Percentiles rank a stretch among this genome's conserved stretches.
These are phyloP conservation scores for Pteromalus puparum DNA, from an alignment of 1,140 invertebrate genomes.

Conservation along the genomic window DNA sequence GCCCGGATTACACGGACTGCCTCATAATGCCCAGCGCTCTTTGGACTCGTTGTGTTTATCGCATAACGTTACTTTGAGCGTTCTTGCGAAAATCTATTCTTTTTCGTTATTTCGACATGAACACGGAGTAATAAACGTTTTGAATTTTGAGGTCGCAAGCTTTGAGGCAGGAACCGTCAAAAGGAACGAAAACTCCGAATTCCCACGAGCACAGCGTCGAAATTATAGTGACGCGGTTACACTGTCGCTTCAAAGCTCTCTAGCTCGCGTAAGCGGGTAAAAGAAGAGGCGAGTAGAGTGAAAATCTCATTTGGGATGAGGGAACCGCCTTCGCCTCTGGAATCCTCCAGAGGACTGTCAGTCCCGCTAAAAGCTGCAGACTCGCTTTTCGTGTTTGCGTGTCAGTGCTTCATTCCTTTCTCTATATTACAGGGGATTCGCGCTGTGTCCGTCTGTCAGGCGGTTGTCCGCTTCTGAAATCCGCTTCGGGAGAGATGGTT, in stretches of 20 bases:
- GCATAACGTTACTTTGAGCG: slow-evolving; percentile 21
- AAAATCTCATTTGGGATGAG: slow-evolving; percentile 11
- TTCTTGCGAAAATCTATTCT: not conserved
- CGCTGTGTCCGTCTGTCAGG: not conserved
- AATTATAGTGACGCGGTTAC: not conserved
- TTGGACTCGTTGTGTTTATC: slow-evolving; percentile 28
- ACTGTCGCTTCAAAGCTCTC: not conserved
- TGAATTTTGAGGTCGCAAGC: not conserved
- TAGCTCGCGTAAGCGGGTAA: not conserved
- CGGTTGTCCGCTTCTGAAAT: not conserved
- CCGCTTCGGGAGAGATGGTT: not conserved
- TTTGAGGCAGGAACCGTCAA: not conserved
- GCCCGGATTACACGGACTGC: slow-evolving; percentile 34
- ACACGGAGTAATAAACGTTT: no score
- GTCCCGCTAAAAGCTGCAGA: not conserved
- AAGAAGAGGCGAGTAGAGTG: not conserved
- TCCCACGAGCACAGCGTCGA: no score
- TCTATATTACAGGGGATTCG: no score
- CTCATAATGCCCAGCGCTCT: not conserved
- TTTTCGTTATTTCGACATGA: no score
- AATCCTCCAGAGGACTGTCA: slow-evolving; percentile 8
- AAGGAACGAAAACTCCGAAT: not conserved
- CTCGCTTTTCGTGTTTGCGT: not conserved
- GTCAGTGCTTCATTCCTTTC: not conserved
- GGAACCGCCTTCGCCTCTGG: not conserved